phyloP scores from a whole-genome alignment of 23 tunicate species.

The Botrylloides violaceus region DNA sequence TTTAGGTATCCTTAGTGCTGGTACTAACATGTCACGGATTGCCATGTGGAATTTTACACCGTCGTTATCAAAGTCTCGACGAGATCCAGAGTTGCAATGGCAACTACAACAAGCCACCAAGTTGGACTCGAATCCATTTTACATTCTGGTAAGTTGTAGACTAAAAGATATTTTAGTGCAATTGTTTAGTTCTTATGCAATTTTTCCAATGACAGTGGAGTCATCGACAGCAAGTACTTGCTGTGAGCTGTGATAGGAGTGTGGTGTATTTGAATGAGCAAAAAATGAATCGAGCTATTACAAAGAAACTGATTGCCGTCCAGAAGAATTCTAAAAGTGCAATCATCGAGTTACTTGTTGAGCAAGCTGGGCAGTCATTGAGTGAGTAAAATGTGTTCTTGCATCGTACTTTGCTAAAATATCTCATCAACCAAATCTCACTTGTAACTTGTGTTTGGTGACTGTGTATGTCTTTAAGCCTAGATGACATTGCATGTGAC shows the following conservation, averaged over 20 bases:
- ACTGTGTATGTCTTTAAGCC: too few relatives aligned
- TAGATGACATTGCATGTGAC: too few relatives aligned
- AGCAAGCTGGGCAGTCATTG: constrained; percentile 24
- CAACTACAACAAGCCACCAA: constrained; percentile 35
- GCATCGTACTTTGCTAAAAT: too few relatives aligned
- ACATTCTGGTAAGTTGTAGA: not conserved
- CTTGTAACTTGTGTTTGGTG: too few relatives aligned
- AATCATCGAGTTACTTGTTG: constrained; percentile 48
- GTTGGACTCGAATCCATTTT: constrained; percentile 1
- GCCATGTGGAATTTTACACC: constrained; percentile 65
- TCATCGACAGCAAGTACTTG: constrained; percentile 27
- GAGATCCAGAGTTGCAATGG: constrained; percentile 66
- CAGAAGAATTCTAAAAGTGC: constrained; percentile 59
- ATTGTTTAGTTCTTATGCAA: not conserved
- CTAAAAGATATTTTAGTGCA: not conserved
- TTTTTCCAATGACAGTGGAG: constrained; percentile 50
- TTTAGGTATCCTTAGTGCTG: constrained; percentile 69
- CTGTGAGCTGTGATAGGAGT: constrained; percentile 33
- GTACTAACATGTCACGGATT: constrained; percentile 36
- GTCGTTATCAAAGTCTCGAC: not conserved
- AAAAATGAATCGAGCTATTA: constrained; percentile 38
- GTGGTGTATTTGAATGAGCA: constrained; percentile 58
- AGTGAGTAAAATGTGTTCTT: not conserved
- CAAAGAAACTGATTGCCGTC: constrained; percentile 45
- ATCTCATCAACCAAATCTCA: too few relatives aligned